phyloP scores from a whole-genome alignment of 1,140 invertebrate genomes.

The Mercenaria mercenaria region DNA sequence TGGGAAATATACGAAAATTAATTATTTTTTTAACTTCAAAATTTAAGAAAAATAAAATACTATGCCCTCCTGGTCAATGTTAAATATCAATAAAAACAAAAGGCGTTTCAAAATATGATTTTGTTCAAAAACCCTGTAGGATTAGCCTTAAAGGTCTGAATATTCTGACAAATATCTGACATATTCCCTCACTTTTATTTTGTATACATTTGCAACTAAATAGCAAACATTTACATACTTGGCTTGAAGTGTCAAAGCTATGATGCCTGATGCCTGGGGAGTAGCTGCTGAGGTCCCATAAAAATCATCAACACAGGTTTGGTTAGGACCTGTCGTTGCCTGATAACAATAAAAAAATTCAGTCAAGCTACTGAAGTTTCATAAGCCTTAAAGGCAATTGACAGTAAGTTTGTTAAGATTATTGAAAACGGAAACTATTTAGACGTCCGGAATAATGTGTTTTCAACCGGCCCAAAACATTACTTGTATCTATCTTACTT shows the following conservation, averaged over 20 bases:
- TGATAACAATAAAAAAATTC: neutral
- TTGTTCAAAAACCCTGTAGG: no score
- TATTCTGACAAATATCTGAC: no score
- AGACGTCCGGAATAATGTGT: neutral
- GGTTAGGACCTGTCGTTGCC: neutral
- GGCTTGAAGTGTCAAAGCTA: constrained; percentile 4
- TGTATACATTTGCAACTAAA: no score
- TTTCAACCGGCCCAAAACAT: neutral
- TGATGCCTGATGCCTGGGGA: constrained; percentile 16
- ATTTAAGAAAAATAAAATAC: no score
- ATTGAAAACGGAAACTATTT: neutral
- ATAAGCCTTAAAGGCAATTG: neutral
- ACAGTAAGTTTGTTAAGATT: neutral
- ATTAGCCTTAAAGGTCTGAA: no score
- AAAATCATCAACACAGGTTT: neutral
- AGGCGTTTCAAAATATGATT: no score
- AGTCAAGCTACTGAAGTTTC: neutral
- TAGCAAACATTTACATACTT: neutral
- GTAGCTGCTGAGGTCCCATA: neutral
- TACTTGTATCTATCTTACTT: neutral
- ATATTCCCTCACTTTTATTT: no score
- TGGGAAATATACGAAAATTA: no score
- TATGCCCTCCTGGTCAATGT: no score
- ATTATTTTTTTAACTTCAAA: no score
- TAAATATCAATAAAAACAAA: no score